Evolutionary conservation across 2,113 vertebrate genomes (phyloP), one percentile per base, ranked within the genome.

Genomic region (Paracanthobrama guichenoti): DNA sequence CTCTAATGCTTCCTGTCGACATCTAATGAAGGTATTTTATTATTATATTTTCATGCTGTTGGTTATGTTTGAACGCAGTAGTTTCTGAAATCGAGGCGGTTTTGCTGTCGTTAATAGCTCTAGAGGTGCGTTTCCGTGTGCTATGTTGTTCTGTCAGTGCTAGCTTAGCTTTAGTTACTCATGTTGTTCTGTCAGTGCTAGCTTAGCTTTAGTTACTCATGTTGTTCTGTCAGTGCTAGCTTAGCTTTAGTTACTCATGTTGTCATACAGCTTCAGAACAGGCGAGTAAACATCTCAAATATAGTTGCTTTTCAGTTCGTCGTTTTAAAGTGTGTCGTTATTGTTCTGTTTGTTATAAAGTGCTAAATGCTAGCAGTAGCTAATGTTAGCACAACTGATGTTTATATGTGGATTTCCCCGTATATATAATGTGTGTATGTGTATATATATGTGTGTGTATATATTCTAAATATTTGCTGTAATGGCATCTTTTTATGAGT

Each of bases 21-120:
- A 46, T 28, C 59, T 62, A 79, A 79, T 79, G 22, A 64, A 64
- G 44, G 77, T 64, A 64, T 20, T 18, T 10, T 64, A 46, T 62
- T 64, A 10, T 18, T 50, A 1, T n/a, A 10, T 64, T 20, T 79
- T 48, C 11, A 42, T 0, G 60, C 3, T 44, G 13, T 59, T 16
- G 24, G 24, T 62, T 3, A 12, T 44, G 57, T 79, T 26, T 18
- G n/a, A 2, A 26, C 9, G 39, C 57, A 79, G 11, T 42, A 11
- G 39, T 24, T 24, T 46, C 3, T 16, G 42, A 24, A n/a, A 16
- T 9, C 69, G 11, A 48, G n/a, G n/a, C 12, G 1, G 0, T 26
- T 46, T 24, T 4, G n/a, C 5, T 46, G 4, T 67, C 64, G 39
- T n/a, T 42, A 14, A 16, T 9, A 1, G n/a, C 9, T 48, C 16